Conservation (phyloP, 2,113 vertebrate genomes). For the Balaeniceps rex region DNA sequence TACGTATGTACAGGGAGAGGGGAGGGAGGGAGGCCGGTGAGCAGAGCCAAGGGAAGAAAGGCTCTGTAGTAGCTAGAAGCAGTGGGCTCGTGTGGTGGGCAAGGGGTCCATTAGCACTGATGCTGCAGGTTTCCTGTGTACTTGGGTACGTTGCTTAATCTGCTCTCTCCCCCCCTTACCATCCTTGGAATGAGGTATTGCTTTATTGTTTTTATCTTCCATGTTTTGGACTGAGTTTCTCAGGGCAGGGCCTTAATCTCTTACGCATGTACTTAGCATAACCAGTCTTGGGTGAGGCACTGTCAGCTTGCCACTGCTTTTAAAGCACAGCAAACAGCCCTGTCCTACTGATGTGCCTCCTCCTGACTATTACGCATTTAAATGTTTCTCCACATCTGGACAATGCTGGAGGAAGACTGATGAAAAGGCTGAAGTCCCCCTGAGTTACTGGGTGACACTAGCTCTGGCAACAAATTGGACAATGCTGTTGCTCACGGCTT, state of each 20-base stretch:
- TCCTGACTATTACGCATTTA: neutral
- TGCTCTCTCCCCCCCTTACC: neutral
- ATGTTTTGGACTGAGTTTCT: neutral
- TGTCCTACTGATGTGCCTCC: neutral
- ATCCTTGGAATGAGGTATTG: neutral
- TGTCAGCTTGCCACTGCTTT: neutral
- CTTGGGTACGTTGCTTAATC: neutral
- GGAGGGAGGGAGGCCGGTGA: neutral
- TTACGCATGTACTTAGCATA: rapidly evolving
- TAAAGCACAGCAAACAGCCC: neutral
- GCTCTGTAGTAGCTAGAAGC: neutral
- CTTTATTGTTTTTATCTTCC: neutral
- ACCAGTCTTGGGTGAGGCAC: neutral
- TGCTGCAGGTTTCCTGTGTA: neutral
- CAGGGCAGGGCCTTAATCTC: neutral
- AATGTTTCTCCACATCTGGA: neutral
- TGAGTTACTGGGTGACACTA: neutral
- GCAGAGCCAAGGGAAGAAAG: neutral
- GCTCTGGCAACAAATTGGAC: neutral
- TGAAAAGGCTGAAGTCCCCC: neutral
- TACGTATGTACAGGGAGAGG: neutral
- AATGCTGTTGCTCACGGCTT: neutral
- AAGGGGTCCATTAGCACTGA: neutral
- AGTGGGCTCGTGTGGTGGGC: rapidly evolving
- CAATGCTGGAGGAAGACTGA: neutral